These are phyloP conservation scores for Drosophila mauritiana DNA, from an alignment of 1,140 invertebrate genomes.

Conservation along the genomic window DNA sequence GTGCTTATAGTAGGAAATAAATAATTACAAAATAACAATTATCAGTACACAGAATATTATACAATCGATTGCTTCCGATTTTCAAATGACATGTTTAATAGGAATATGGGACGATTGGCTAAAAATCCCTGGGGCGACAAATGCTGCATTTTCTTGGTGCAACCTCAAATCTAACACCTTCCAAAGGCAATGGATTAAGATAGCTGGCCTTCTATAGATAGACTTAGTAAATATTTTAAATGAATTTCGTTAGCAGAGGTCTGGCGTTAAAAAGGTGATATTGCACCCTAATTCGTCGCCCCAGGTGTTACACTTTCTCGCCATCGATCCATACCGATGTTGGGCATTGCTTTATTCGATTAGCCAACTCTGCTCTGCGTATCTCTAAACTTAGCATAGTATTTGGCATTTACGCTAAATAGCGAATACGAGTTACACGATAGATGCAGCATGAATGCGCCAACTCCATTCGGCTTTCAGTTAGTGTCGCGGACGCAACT, in stretches of 20 bases:
- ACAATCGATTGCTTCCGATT: constrained; percentile 10
- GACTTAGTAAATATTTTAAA: neutral
- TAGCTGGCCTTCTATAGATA: neutral
- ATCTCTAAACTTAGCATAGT: constrained; percentile 66
- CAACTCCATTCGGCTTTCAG: constrained; percentile 8
- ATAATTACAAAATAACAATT: constrained; percentile 64
- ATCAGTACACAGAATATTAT: constrained; percentile 51
- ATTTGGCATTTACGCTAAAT: constrained; percentile 76
- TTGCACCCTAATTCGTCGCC: neutral
- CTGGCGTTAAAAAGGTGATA: no score
- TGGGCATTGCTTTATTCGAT: constrained; percentile 24
- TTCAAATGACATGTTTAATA: constrained; percentile 4
- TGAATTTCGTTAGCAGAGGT: neutral
- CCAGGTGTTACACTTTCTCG: neutral
- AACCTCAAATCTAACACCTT: neutral
- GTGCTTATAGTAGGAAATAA: constrained; percentile 59
- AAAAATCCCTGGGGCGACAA: neutral
- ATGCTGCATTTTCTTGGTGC: neutral
- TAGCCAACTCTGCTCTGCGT: constrained; percentile 42
- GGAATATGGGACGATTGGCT: constrained; percentile 10
- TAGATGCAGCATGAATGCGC: constrained; percentile 30
- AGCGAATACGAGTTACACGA: constrained; percentile 43
- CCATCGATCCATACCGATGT: constrained; percentile 9
- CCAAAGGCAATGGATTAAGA: neutral
- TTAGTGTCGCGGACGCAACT: constrained; percentile 30